Percentiles rank a stretch among this genome's conserved stretches.
Evolutionary conservation across 1,140 invertebrate species (phyloP).

Genomic region (Adoxophyes honmai): DNA sequence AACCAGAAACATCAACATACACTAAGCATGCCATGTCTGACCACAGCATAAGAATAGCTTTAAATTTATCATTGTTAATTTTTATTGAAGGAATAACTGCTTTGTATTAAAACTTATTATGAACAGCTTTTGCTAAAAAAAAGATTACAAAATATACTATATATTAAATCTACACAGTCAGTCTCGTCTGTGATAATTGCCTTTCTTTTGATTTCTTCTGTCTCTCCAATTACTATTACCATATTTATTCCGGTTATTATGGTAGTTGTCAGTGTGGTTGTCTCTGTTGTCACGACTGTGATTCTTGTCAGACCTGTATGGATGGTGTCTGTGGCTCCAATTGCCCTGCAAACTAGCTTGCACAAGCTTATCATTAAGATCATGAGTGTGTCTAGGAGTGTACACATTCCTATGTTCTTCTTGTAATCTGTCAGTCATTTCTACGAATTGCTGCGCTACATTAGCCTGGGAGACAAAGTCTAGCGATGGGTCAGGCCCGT

Average conservation of each 20-base stretch:
- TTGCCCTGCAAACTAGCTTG: constrained; percentile 70
- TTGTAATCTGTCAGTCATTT: constrained; percentile 55
- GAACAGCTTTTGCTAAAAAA: neutral
- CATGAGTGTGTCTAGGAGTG: constrained; percentile 26
- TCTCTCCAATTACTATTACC: constrained; percentile 37
- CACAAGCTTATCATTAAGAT: constrained; percentile 48
- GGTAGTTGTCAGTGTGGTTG: constrained; percentile 29
- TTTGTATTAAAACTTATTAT: neutral
- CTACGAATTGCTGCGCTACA: constrained; percentile 50
- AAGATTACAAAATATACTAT: neutral
- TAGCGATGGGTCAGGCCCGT: constrained; percentile 43
- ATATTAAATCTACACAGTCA: constrained; percentile 20
- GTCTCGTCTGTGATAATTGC: constrained; percentile 42
- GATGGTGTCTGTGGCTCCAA: constrained; percentile 65
- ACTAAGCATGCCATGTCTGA: too few species aligned
- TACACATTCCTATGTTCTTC: constrained; percentile 31
- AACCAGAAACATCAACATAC: neutral
- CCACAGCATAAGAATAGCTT: too few species aligned
- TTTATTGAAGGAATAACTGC: constrained; percentile 12
- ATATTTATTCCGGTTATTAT: constrained; percentile 35
- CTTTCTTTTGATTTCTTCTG: constrained; percentile 40
- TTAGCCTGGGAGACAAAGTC: constrained; percentile 41
- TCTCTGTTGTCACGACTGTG: constrained; percentile 35
- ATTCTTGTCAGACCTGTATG: constrained; percentile 51
- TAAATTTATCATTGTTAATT: neutral